Evolutionary conservation across 2,113 vertebrate species (phyloP), one percentile per base, ranked within the genome.

Genomic region (Porphyrio hochstetteri): DNA sequence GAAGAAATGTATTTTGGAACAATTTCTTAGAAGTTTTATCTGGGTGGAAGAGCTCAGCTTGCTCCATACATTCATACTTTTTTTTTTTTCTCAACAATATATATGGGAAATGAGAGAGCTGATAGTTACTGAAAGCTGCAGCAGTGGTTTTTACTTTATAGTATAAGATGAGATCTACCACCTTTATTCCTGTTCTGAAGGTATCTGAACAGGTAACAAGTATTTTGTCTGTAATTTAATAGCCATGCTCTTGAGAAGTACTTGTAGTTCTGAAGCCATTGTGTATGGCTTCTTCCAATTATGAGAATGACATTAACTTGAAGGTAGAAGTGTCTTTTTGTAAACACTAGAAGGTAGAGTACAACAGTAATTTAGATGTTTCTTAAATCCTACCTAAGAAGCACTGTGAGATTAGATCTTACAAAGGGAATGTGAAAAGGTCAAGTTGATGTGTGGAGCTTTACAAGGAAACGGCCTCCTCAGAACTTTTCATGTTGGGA

Each of bases 341-440:
- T 96, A 97, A 97, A 97, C 96, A 95, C 95, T 95, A 95, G 87
- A 96, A 94, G 44, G 25, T 76, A 67, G 84, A 95, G 94, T 88
- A 94, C 93, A 95, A 95, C 93, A 93, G 90, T 70, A 95, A 97
- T 97, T 96, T 96, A 95, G 93, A 93, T 97, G 94, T 97, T 96
- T 95, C 87, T 95, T 95, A 97, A 97, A 87, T 87, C 67, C 67
- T 86, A 88, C 87, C 78, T 90, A 90, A 90, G 94, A 74, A 96
- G 91, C 44, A 52, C 87, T 65, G 81, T 10, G 13, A 91, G 89
- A 95, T 91, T 70, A 90, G 78, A 77, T 94, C 70, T 92, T 88
- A 91, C 75, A 94, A 94, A 90, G 46, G 91, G 70, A 85, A 68
- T 67, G 90, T 80, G 95, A 61, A 96, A 97, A 97, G 96, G 96